Evolutionary conservation across 2,888 invertebrate genomes (phyloP).

Genomic region (Margaritifera margaritifera): DNA sequence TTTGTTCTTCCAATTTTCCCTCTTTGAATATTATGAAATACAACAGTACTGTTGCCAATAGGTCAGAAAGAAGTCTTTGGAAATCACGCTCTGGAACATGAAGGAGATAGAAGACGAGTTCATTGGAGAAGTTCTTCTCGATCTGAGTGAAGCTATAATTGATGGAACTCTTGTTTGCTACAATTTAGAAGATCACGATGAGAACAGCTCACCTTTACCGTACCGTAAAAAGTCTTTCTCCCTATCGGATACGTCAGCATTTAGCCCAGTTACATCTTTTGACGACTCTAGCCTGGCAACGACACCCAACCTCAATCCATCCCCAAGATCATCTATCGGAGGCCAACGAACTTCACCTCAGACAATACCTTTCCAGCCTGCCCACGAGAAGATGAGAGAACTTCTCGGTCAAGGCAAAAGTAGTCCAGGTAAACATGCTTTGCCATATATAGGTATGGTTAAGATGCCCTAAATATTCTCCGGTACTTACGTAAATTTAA

Average conservation of each 20-base stretch:
- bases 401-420: slow-evolving; percentile 12
- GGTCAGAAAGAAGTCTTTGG: slow-evolving; percentile 85
- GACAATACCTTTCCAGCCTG: slow-evolving; percentile 38
- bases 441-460: too few relatives aligned
- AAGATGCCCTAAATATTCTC: too few relatives aligned
- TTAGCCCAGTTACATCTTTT: slow-evolving; percentile 35
- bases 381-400: slow-evolving; percentile 47
- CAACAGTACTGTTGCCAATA: slow-evolving; percentile 10
- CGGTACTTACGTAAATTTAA: too few relatives aligned
- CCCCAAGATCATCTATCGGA: slow-evolving; percentile 31
- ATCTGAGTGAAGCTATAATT: slow-evolving; percentile 87
- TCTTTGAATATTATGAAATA: not conserved
- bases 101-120: slow-evolving; percentile 83
- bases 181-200: slow-evolving; percentile 68
- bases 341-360: slow-evolving; percentile 12
- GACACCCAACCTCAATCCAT: slow-evolving; percentile 29
- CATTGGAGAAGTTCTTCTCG: slow-evolving; percentile 76
- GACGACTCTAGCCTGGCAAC: slow-evolving; percentile 27
- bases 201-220: slow-evolving; percentile 66
- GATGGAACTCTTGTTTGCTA: slow-evolving; percentile 94
- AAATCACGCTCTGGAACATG: slow-evolving; percentile 91
- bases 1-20: too few relatives aligned
- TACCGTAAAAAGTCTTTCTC: slow-evolving; percentile 39
- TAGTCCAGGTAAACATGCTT: slow-evolving; percentile 19
- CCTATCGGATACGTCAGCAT: slow-evolving; percentile 27